Conservation (phyloP, 1,140 invertebrate species). For the Ceratoteleas bidentatus region DNA sequence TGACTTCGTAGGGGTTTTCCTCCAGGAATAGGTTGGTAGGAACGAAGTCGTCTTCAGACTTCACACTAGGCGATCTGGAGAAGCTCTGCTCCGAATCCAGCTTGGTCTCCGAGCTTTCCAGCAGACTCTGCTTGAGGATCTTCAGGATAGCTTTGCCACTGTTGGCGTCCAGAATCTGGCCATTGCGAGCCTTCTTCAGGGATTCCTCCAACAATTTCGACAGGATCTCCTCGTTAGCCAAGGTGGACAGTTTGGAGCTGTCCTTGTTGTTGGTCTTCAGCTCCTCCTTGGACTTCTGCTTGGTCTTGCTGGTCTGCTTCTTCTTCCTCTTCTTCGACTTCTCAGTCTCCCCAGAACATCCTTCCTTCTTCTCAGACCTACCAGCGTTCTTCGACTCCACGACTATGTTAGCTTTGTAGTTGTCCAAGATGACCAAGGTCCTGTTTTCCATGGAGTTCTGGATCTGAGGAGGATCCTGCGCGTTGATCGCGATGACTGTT, state of each 20-base stretch:
- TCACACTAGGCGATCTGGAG: constrained; percentile 75
- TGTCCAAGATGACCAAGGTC: constrained; percentile 78
- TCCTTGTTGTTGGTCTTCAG: constrained; percentile 37
- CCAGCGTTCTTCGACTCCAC: constrained; percentile 64
- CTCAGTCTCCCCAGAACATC: constrained; percentile 9
- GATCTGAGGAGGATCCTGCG: constrained; percentile 63
- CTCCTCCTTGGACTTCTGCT: constrained; percentile 40
- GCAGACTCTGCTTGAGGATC: constrained; percentile 77
- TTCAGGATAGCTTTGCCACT: constrained; percentile 78
- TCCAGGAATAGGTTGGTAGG: constrained; percentile 79
- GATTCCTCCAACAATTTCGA: constrained; percentile 79
- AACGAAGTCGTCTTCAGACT: constrained; percentile 76
- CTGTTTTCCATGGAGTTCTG: constrained; percentile 74
- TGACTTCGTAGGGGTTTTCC: constrained; percentile 89
- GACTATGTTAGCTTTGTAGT: constrained; percentile 79
- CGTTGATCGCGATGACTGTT: constrained; percentile 78
- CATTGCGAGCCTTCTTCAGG: constrained; percentile 75
- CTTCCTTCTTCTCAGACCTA: constrained; percentile 3
- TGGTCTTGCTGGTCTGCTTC: constrained; percentile 21
- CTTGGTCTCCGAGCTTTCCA: constrained; percentile 74
- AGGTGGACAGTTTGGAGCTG: constrained; percentile 14
- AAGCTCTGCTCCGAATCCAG: constrained; percentile 72
- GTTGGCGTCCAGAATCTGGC: constrained; percentile 76
- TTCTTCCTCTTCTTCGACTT: constrained; percentile 33
- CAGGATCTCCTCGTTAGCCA: constrained; percentile 76